Evolutionary conservation across 2,888 invertebrate species (phyloP).

Genomic region (Polyommatus iphigenia): DNA sequence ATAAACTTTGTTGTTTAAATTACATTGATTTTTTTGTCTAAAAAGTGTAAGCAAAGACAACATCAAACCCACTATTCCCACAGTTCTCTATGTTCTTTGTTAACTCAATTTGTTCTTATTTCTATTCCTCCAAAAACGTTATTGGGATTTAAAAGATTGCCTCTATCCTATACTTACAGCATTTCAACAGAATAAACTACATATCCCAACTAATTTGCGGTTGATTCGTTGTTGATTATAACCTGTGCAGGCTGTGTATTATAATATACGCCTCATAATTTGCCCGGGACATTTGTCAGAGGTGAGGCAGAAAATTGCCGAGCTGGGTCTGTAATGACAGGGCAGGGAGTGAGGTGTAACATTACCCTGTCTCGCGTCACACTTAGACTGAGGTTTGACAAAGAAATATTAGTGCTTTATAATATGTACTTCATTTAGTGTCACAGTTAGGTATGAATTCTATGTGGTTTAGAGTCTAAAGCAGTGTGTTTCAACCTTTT

Average conservation of each 20-base stretch:
- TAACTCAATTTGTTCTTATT: neutral
- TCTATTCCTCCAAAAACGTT: neutral
- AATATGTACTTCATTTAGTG: neutral
- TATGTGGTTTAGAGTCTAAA: too few species aligned
- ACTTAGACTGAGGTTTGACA: neutral
- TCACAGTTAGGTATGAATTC: too few species aligned
- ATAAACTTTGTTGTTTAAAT: neutral
- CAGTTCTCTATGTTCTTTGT: neutral
- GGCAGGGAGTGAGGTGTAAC: conserved; percentile 45
- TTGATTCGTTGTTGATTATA: conserved; percentile 19
- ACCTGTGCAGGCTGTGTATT: neutral
- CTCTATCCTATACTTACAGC: neutral
- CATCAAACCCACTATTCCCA: neutral
- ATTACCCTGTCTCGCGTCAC: conserved; percentile 30
- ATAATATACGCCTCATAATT: conserved; percentile 32
- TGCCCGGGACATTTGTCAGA: conserved; percentile 40
- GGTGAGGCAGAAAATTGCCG: conserved; percentile 46
- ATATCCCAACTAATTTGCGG: conserved; percentile 19
- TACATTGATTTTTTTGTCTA: neutral
- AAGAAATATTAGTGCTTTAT: neutral
- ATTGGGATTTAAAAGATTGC: neutral
- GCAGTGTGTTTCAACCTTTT: too few species aligned
- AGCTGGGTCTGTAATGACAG: conserved; percentile 43
- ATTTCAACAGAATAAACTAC: conserved; percentile 11
- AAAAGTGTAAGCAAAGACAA: neutral